phyloP scores from a whole-genome alignment of 1,140 invertebrate species.

The Drosophila obscura region DNA sequence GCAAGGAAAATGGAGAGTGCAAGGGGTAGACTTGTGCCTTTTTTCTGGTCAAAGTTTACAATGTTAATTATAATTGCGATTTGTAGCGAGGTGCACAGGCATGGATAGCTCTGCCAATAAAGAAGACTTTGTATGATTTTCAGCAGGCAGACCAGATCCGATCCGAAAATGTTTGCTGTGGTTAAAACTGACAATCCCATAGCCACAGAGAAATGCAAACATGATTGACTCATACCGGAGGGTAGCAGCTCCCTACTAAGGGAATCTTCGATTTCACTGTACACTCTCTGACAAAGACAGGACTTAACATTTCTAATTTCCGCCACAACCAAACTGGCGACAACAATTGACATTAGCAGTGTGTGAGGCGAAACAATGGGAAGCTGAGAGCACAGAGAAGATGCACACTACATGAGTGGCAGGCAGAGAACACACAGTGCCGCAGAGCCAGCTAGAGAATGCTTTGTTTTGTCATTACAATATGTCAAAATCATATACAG shows the following conservation, averaged over 20 bases:
- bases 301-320: constrained; percentile 53
- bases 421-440: constrained; percentile 1
- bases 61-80: constrained; percentile 66
- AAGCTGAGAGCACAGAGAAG: background rate
- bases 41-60: constrained; percentile 46
- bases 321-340: constrained; percentile 35
- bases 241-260: too few relatives aligned
- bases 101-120: too few relatives aligned
- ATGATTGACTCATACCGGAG: too few relatives aligned
- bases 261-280: too few relatives aligned
- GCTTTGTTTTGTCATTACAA: constrained; percentile 64
- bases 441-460: constrained; percentile 10
- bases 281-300: constrained; percentile 7
- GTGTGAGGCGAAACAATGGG: constrained; percentile 6
- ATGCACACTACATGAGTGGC: background rate
- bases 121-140: too few relatives aligned
- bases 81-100: constrained; percentile 8
- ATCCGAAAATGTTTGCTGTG: too few relatives aligned
- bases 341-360: constrained; percentile 45
- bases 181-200: too few relatives aligned
- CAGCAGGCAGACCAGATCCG: too few relatives aligned
- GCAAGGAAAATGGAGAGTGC: too few relatives aligned
- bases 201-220: too few relatives aligned
- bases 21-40: background rate
- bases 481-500: constrained; percentile 59